Evolutionary conservation across 2,113 vertebrate genomes (phyloP).

Genomic region (Lipophrys pholis): DNA sequence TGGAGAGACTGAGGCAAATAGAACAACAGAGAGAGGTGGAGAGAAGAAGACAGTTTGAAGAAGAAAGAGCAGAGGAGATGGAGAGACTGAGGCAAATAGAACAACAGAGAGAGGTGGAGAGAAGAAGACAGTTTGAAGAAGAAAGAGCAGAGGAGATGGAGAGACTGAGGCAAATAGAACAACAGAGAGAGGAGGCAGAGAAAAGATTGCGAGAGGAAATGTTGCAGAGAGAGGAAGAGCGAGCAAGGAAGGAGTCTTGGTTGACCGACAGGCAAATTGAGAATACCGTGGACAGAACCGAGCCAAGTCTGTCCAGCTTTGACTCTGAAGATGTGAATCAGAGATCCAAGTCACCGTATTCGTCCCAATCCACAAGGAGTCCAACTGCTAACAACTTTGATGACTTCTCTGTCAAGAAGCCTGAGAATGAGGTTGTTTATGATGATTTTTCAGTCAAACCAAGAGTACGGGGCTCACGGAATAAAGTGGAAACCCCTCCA

Average conservation of each 20-base stretch:
- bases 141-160: neutral
- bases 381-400: conserved; percentile 31
- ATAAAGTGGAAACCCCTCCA: conserved; percentile 10
- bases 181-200: conserved; percentile 14
- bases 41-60: neutral
- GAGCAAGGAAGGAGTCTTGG: conserved; percentile 5
- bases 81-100: conserved; percentile 23
- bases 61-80: neutral
- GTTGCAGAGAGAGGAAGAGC: conserved; percentile 18
- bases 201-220: conserved; percentile 1
- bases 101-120: conserved; percentile 15
- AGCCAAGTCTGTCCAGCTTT: conserved; percentile 51
- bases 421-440: conserved; percentile 35
- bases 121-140: neutral
- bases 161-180: conserved; percentile 17
- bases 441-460: conserved; percentile 79
- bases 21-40: conserved; percentile 1
- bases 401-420: conserved; percentile 71
- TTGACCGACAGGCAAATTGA: neutral
- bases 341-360: neutral
- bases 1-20: neutral
- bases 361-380: neutral
- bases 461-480: conserved; percentile 46
- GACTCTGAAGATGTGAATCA: conserved; percentile 35
- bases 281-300: neutral